phyloP scores from a whole-genome alignment of 1,140 invertebrate genomes.

The Dreissena polymorpha region DNA sequence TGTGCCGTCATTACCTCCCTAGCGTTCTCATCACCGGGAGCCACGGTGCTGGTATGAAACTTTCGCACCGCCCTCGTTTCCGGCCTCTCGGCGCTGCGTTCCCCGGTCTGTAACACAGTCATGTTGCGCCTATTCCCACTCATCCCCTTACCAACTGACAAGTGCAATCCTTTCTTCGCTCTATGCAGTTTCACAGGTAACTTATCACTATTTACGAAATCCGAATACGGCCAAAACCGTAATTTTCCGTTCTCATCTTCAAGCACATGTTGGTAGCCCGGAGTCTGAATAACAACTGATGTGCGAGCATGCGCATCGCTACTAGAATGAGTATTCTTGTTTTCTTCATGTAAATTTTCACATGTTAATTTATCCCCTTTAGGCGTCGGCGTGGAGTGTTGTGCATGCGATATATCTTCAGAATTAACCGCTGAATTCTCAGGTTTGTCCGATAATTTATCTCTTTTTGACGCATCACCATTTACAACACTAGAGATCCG shows the following conservation, averaged over 20 bases:
- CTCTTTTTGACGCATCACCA: conserved; percentile 15
- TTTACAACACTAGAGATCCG: conserved; percentile 21
- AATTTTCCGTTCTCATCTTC: conserved; percentile 49
- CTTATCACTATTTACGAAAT: conserved; percentile 44
- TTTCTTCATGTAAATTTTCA: not conserved
- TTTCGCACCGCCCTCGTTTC: conserved; percentile 32
- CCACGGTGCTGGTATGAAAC: conserved; percentile 34
- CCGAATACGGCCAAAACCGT: conserved; percentile 47
- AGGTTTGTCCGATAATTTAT: conserved; percentile 14
- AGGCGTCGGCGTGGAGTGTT: too few species aligned
- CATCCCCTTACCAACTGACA: conserved; percentile 34
- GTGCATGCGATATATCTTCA: too few species aligned
- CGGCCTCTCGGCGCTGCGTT: conserved; percentile 36
- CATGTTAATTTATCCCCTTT: too few species aligned
- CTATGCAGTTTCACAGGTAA: conserved; percentile 39
- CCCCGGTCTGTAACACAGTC: conserved; percentile 43
- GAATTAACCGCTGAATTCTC: too few species aligned
- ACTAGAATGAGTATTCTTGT: not conserved
- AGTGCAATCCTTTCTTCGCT: conserved; percentile 34
- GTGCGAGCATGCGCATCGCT: not conserved
- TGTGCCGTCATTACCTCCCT: conserved; percentile 27
- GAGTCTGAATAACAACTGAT: conserved; percentile 25
- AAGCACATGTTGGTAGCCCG: conserved; percentile 42
- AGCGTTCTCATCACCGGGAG: not conserved
- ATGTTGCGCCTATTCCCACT: conserved; percentile 7